phyloP scores from a whole-genome alignment of 2,888 invertebrate genomes.

The Heliconius aoede region DNA sequence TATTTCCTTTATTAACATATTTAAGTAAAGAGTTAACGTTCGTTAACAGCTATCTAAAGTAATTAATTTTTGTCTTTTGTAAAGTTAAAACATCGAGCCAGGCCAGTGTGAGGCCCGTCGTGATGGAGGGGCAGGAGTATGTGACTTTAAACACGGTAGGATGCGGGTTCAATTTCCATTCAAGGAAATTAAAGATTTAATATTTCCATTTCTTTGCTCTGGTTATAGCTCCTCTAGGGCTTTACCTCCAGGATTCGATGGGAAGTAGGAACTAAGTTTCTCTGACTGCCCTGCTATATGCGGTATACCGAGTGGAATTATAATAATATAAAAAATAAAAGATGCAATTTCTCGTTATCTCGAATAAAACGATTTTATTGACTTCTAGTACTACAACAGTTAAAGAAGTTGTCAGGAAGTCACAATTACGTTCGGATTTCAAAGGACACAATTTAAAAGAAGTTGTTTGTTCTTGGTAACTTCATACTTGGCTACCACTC shows the following conservation, averaged over 20 bases:
- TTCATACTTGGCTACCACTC: neutral
- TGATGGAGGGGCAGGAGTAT: too few species aligned
- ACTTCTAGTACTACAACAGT: neutral
- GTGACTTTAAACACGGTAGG: too few species aligned
- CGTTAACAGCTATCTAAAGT: neutral
- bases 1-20: conserved; percentile 22
- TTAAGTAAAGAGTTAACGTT: conserved; percentile 18
- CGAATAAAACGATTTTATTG: neutral
- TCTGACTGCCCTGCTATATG: too few species aligned
- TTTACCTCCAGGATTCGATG: too few species aligned
- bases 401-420: neutral
- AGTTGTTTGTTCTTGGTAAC: neutral
- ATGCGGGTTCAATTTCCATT: too few species aligned
- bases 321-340: neutral
- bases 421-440: neutral
- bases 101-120: too few species aligned
- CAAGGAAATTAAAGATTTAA: too few species aligned
- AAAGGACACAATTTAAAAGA: neutral
- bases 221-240: too few species aligned
- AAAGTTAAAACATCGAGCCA: too few species aligned
- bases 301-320: too few species aligned
- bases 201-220: too few species aligned
- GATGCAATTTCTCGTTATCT: neutral
- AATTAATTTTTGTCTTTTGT: neutral
- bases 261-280: too few species aligned